These are phyloP conservation scores for Candidula unifasciata DNA, from an alignment of 2,888 invertebrate species.

Conservation along the genomic window DNA sequence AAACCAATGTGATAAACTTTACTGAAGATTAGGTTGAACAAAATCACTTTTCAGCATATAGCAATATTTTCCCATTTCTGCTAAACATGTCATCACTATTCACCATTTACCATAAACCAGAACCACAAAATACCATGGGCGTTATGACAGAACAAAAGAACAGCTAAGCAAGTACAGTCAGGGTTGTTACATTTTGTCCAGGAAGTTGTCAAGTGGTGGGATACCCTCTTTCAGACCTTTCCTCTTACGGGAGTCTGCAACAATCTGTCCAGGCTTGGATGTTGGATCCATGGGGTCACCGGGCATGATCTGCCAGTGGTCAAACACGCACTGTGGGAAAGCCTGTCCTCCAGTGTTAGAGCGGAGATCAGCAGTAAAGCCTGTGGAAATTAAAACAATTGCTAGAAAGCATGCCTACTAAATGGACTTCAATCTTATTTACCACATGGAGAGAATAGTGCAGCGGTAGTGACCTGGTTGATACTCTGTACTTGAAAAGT, in stretches of 20 bases:
- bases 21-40: too few species aligned
- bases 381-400: slow-evolving; percentile 71
- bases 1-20: too few species aligned
- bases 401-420: too few species aligned
- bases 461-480: too few species aligned
- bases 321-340: slow-evolving; percentile 99
- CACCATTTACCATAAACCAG: slow-evolving; percentile 17
- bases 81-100: slow-evolving; percentile 12
- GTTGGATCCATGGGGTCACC: slow-evolving; percentile 94
- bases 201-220: slow-evolving; percentile 94
- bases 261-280: slow-evolving; percentile 78
- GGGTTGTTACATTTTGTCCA: slow-evolving; percentile 95
- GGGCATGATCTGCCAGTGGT: slow-evolving; percentile 98
- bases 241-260: slow-evolving; percentile 95
- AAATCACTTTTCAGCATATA: too few species aligned
- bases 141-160: neutral
- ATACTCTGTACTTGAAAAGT: too few species aligned
- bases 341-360: slow-evolving; percentile 98
- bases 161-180: neutral
- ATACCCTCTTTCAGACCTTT: slow-evolving; percentile 99
- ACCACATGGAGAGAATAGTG: too few species aligned
- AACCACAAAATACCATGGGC: neutral
- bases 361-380: slow-evolving; percentile 97
- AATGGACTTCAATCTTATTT: too few species aligned
- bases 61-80: too few species aligned